Base-by-base conservation (phyloP, 2,113 vertebrate genomes). In the Cyprinodon variegatus region DNA sequence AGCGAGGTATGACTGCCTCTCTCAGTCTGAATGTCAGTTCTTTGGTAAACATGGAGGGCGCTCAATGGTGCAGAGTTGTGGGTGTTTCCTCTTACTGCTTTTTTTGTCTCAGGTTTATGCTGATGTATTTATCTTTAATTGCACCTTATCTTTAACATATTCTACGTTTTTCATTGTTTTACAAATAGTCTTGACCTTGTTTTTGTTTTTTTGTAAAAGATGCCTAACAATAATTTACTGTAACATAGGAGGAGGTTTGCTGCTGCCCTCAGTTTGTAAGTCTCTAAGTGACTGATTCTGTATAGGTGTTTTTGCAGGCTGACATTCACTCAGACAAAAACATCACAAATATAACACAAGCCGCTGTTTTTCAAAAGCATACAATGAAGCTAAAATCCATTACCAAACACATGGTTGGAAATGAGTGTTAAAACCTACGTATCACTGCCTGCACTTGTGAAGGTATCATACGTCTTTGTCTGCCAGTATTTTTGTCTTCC, bases 1-100 rank as follows among this genome's bases (percentile, higher is more conserved):
- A 83, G 80, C 85, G 86, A 76, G 80, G 79, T 78, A 74, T 69
- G 79, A 83, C 66, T 85, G 65, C 79, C 81, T 86, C 72, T 76
- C 60, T 66, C 61, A 61, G 59, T 78, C 72, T 77, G 72, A 57
- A 64, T 81, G 65, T 75, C 57, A 79, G 74, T 65, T 70, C 61
- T 46, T 22, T 13, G 68, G 68, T 80, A 29, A 77, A 68, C 67
- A 60, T 68, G 68, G 43, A 53, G 60, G 50, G 68, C 29, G 50
- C 1, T 63, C 61, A 48, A 37, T 71, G 71, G 60, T 64, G 61
- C 17, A n/a, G 76, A 45, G 22, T 73, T 50, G 29, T 69, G 61
- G 10, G 45, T 11, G 40, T 14, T 43, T 15, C 68, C 36, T 48
- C 41, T 67, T 20, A 9, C 68, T 83, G 29, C 70, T 10, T 14